Percentiles rank a stretch among this genome's conserved stretches.
Conservation (phyloP, 64 coral and sea anemone species). For the Montipora efflorescens region DNA sequence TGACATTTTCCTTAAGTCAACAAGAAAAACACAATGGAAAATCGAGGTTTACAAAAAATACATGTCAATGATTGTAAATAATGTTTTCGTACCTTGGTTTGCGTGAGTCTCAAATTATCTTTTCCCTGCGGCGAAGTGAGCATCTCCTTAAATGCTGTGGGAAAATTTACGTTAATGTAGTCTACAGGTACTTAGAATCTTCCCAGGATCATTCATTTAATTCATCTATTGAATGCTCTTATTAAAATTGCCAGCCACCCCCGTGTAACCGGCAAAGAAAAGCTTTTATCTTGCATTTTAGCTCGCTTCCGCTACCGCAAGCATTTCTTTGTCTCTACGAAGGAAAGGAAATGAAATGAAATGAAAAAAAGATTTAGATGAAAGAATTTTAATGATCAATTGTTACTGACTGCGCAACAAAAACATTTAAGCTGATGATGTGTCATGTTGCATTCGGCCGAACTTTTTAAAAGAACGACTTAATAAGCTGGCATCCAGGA, state of each 20-base stretch:
- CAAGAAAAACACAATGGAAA: conserved; percentile 23
- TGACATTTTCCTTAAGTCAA: conserved; percentile 24
- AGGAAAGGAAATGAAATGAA: not conserved
- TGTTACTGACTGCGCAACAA: not conserved
- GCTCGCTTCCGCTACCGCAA: not conserved
- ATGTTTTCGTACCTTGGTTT: conserved; percentile 14
- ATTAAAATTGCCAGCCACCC: too few species aligned
- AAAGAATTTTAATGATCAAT: not conserved
- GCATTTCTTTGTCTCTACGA: conserved; percentile 5
- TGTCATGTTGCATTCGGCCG: not conserved
- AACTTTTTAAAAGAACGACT: not conserved
- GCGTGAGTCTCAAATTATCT: conserved; percentile 28
- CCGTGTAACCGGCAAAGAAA: not conserved
- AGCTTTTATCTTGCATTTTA: not conserved
- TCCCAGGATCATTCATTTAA: too few species aligned
- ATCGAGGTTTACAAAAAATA: not conserved
- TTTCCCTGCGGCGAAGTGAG: conserved; percentile 19
- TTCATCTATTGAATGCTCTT: not conserved
- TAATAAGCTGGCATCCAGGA: too few species aligned
- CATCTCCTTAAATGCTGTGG: conserved; percentile 63
- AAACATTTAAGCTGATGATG: not conserved
- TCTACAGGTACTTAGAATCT: not conserved
- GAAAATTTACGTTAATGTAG: not conserved
- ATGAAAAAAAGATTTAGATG: not conserved
- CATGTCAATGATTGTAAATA: not conserved